phyloP scores from a whole-genome alignment of 2,113 vertebrate genomes.

The Sinocyclocheilus maitianheensis region DNA sequence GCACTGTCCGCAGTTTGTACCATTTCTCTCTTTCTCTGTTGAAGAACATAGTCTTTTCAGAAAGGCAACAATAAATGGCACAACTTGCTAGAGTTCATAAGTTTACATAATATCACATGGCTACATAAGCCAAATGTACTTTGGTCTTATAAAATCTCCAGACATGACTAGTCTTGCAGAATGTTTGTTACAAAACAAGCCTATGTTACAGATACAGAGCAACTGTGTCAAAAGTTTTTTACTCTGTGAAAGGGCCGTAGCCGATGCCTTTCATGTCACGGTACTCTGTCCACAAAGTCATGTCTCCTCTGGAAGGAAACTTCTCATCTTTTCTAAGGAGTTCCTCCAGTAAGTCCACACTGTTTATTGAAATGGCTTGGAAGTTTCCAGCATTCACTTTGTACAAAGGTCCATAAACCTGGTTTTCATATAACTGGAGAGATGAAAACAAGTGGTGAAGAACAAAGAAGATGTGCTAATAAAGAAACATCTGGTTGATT shows the following conservation, averaged over 20 bases:
- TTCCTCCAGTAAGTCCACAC: conserved; percentile 82
- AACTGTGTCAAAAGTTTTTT: conserved; percentile 62
- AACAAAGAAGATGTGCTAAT: background rate
- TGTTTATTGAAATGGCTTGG: conserved; percentile 75
- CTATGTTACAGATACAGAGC: background rate
- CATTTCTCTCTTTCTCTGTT: no score
- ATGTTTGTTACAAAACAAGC: background rate
- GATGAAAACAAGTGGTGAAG: background rate
- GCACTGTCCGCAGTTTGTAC: no score
- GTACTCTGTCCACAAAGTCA: conserved; percentile 87
- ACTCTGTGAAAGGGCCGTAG: conserved; percentile 91
- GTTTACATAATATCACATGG: background rate
- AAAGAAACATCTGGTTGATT: background rate
- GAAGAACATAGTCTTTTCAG: no score
- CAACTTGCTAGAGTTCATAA: no score
- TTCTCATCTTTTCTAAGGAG: conserved; percentile 88
- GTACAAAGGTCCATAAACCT: conserved; percentile 85
- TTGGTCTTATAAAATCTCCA: background rate
- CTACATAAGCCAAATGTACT: background rate
- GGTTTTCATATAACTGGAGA: conserved; percentile 74
- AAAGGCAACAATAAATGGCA: no score
- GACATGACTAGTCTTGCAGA: background rate
- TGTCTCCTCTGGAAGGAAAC: conserved; percentile 82
- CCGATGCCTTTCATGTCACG: conserved; percentile 77
- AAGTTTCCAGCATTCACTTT: conserved; percentile 58